A percentile compares a stretch with the other conserved stretches of the same genome.
phyloP scores from a whole-genome alignment of 1,140 invertebrate genomes.

The Cydia splendana region DNA sequence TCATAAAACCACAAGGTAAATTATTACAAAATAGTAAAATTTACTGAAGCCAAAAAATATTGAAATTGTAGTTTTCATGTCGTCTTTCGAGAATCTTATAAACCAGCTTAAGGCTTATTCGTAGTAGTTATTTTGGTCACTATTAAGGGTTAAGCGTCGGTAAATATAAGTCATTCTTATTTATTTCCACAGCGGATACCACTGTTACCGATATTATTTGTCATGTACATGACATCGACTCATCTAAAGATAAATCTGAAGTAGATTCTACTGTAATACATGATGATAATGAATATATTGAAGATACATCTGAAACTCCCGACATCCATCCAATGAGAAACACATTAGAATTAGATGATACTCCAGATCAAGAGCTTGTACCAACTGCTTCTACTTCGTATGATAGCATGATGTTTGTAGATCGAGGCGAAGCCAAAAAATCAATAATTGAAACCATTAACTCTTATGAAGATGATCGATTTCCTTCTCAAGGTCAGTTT shows the following conservation, averaged over 20 bases:
- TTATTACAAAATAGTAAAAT: background rate
- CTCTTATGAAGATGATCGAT: conserved; percentile 61
- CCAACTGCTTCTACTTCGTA: conserved; percentile 30
- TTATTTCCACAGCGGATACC: background rate
- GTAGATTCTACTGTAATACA: background rate
- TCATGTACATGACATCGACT: background rate
- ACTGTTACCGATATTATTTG: background rate
- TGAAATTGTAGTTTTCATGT: no score
- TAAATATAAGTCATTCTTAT: background rate
- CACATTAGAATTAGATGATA: background rate
- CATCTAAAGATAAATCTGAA: background rate
- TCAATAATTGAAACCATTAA: conserved; percentile 51
- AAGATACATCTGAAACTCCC: background rate
- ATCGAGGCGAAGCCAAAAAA: conserved; percentile 41
- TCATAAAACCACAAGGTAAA: background rate
- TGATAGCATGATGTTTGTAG: conserved; percentile 36
- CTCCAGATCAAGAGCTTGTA: conserved; percentile 4
- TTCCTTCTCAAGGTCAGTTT: conserved; percentile 64
- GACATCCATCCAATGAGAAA: background rate
- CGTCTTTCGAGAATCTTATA: no score
- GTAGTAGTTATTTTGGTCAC: no score
- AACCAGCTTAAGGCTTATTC: no score
- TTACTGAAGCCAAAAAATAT: background rate
- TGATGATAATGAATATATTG: background rate
- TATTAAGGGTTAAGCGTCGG: no score